A percentile compares a stretch with the other conserved stretches of the same genome.
phyloP scores from a whole-genome alignment of 2,113 vertebrate genomes.

The Callocephalon fimbriatum region DNA sequence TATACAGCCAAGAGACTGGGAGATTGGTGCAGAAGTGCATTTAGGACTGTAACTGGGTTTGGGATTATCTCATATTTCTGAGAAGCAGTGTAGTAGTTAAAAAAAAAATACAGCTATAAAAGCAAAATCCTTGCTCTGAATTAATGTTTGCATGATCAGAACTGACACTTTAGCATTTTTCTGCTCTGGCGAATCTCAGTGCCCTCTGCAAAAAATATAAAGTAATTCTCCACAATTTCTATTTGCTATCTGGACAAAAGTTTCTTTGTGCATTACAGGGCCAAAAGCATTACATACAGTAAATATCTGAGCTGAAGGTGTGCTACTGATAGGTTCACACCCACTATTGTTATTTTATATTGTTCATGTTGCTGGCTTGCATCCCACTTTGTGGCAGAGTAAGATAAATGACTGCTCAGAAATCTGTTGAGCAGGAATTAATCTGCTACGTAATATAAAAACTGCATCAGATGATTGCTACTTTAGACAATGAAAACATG shows the following conservation, averaged over 20 bases:
- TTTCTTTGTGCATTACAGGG: slow-evolving; percentile 2
- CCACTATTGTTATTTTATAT: not conserved
- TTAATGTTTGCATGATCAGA: slow-evolving; percentile 5
- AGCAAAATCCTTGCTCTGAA: slow-evolving; percentile 6
- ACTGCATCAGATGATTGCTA: not conserved
- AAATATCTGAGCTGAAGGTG: slow-evolving; percentile 67
- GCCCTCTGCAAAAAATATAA: slow-evolving; percentile 1
- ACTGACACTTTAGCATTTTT: not conserved
- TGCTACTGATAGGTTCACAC: slow-evolving; percentile 33
- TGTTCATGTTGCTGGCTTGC: not conserved
- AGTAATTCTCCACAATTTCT: not conserved
- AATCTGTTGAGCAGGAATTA: not conserved
- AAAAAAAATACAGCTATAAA: not conserved
- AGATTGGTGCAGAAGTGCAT: not conserved
- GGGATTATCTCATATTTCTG: not conserved
- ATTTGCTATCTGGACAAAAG: slow-evolving; percentile 33
- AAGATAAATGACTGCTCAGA: not conserved
- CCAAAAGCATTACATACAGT: slow-evolving; percentile 16
- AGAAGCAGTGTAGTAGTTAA: not conserved
- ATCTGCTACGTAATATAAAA: not conserved
- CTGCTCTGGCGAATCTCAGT: not conserved
- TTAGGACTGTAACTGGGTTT: not conserved
- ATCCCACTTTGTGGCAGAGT: not conserved
- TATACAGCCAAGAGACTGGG: not conserved
- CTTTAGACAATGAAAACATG: slow-evolving; percentile 6